These are phyloP conservation scores for Tetragonula clypearis DNA, from an alignment of 1,140 invertebrate species.

Conservation along the genomic window DNA sequence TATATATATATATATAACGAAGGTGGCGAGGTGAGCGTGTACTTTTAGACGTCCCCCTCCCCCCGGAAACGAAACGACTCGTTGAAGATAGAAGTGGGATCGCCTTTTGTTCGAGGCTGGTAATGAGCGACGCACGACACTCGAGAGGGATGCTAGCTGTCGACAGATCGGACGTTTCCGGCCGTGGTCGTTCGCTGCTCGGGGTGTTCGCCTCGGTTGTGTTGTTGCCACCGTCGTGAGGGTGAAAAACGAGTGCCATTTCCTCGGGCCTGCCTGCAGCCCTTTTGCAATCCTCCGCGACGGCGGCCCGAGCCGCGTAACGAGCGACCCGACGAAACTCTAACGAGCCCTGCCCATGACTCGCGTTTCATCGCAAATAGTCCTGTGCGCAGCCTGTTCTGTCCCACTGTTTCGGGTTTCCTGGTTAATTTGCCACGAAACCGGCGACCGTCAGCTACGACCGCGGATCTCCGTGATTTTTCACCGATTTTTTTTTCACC, in stretches of 20 bases:
- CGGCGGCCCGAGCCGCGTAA: slow-evolving; percentile 35
- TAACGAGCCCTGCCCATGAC: slow-evolving; percentile 65
- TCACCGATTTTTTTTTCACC: slow-evolving; percentile 23
- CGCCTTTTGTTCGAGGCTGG: slow-evolving; percentile 62
- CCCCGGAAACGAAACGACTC: slow-evolving; percentile 18
- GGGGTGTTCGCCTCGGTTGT: too few relatives aligned
- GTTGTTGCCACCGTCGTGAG: slow-evolving; percentile 23
- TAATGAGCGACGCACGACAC: slow-evolving; percentile 65
- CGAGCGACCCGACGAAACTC: slow-evolving; percentile 62
- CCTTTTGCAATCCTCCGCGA: slow-evolving; percentile 46
- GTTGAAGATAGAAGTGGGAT: slow-evolving; percentile 48
- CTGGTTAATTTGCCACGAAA: slow-evolving; percentile 56
- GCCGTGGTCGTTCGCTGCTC: not conserved
- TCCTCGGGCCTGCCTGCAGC: slow-evolving; percentile 9
- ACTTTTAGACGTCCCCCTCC: slow-evolving; percentile 58
- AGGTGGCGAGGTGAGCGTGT: slow-evolving; percentile 40
- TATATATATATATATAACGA: slow-evolving; percentile 5
- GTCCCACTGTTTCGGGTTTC: slow-evolving; percentile 23
- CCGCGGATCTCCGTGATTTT: slow-evolving; percentile 37
- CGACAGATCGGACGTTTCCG: slow-evolving; percentile 64
- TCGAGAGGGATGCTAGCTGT: slow-evolving; percentile 30
- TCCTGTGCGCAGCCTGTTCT: not conserved
- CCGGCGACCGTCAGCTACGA: slow-evolving; percentile 1
- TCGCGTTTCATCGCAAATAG: slow-evolving; percentile 61
- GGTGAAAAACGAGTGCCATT: slow-evolving; percentile 61